phyloP scores from a whole-genome alignment of 2,888 invertebrate genomes.

The Seira sanloemensis region DNA sequence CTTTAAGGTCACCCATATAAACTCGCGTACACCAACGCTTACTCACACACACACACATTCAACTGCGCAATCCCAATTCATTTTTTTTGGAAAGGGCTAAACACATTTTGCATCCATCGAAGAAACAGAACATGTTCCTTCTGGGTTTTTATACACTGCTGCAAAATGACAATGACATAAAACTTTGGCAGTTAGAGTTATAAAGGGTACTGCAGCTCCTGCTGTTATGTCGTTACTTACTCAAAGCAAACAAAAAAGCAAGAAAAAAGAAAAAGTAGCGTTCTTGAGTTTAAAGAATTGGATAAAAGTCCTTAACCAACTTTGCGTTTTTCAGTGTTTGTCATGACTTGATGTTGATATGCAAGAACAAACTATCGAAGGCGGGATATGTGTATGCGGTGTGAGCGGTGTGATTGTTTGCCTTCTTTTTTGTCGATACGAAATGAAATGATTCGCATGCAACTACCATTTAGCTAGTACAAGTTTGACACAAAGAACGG shows the following conservation, averaged over 20 bases:
- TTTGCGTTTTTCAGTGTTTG: constrained; percentile 16
- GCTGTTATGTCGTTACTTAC: not conserved
- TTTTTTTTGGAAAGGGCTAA: constrained; percentile 43
- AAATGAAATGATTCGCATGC: no score
- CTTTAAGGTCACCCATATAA: constrained; percentile 48
- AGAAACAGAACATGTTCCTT: constrained; percentile 16
- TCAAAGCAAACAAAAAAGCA: constrained; percentile 5
- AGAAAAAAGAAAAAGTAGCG: constrained; percentile 12
- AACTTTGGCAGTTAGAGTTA: constrained; percentile 30
- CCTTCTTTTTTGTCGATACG: no score
- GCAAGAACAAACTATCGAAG: constrained; percentile 5
- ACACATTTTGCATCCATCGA: not conserved
- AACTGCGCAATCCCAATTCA: constrained; percentile 24
- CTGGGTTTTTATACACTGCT: not conserved
- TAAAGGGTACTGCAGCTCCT: constrained; percentile 32
- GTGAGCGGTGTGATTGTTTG: no score
- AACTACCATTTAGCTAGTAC: no score
- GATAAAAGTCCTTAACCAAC: constrained; percentile 45
- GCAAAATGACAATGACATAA: constrained; percentile 29
- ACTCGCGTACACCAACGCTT: no score
- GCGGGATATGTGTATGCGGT: not conserved
- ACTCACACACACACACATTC: not conserved
- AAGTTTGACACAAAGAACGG: no score
- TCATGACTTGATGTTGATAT: not conserved
- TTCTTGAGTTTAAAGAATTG: constrained; percentile 34